Base-by-base conservation (phyloP, 2,797 vertebrate species). In the Arnoldichthys spilopterus region DNA sequence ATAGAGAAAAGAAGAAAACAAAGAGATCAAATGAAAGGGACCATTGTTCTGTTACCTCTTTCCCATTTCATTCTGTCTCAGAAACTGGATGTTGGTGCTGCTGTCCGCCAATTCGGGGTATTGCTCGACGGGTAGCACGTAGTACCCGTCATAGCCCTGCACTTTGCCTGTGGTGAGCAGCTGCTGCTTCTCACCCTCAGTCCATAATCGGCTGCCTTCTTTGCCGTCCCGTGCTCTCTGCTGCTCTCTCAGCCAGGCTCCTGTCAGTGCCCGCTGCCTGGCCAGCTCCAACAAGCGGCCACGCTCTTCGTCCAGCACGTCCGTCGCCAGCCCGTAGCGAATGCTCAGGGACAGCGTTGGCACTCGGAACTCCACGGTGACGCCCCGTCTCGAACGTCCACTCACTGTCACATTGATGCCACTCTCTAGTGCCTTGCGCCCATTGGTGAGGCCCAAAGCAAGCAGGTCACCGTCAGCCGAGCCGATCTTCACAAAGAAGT, bases 31-130 rank as follows among this genome's bases (percentile, higher is more conserved):
- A 18, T 67, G 82, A 70, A 53, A 62, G 47, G 84, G 86, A 84
- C 77, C 63, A 68, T 92, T 90, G 95, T 93, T 94, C 94, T 97
- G 97, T 99, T 99, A 99, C 97, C 98, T 99, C 94, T 92, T 98
- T 90, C 98, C 98, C 97, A 99, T 99, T 92, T 99, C 98, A 63
- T 98, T 99, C 96, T 99, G 98, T 99, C 98, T 95, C 93, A 99
- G 94, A 91, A 99, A 99, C 95, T 99, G 98, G 94, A 99, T 96
- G 94, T 99, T 99, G 95, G 95, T 97, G 95, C 95, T 97, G 94
- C 98, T 98, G 95, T 99, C 98, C 82, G 98, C 98, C 87, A 99
- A 95, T 94, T 99, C 97, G 66, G 98, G 96, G 87, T 99, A 99
- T 90, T 99, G 97, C 95, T 99, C 98, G 86, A 99, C 96, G 0